phyloP scores from a whole-genome alignment of 2,888 invertebrate species.

The Terebella lapidaria region DNA sequence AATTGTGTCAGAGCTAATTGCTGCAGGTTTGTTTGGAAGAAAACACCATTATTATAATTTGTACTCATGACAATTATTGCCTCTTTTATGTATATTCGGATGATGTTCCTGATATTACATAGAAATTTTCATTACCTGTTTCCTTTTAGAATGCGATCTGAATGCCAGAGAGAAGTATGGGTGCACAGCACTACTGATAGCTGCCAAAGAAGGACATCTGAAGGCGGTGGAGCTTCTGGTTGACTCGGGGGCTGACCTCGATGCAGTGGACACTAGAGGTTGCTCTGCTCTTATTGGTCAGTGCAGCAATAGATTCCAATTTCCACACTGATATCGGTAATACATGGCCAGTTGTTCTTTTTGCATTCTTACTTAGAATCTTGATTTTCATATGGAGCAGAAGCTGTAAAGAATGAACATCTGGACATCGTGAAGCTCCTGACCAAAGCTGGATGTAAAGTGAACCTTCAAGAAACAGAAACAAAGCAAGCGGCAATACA shows the following conservation, averaged over 20 bases:
- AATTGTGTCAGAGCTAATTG: slow-evolving; percentile 31
- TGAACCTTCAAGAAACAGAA: slow-evolving; percentile 35
- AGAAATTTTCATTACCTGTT: too few species aligned
- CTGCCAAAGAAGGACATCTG: slow-evolving; percentile 32
- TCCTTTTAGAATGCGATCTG: slow-evolving; percentile 37
- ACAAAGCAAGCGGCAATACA: slow-evolving; percentile 38
- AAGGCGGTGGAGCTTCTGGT: slow-evolving; percentile 34
- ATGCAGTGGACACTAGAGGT: slow-evolving; percentile 34
- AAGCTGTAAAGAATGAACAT: slow-evolving; percentile 32
- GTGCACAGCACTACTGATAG: slow-evolving; percentile 37
- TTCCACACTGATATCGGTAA: too few species aligned
- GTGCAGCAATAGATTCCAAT: too few species aligned
- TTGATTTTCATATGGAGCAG: slow-evolving; percentile 23
- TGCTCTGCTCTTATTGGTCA: slow-evolving; percentile 40
- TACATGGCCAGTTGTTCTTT: too few species aligned
- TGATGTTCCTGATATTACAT: too few species aligned
- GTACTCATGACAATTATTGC: background rate
- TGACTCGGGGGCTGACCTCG: slow-evolving; percentile 31
- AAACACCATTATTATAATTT: background rate
- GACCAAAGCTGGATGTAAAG: slow-evolving; percentile 36
- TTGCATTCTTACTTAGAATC: background rate
- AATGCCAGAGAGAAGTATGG: slow-evolving; percentile 36
- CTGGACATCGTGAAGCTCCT: slow-evolving; percentile 32
- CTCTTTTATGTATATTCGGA: too few species aligned
- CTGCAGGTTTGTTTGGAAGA: slow-evolving; percentile 20